Percentiles rank a stretch among this genome's conserved stretches.
phyloP scores from a whole-genome alignment of 2,797 vertebrate species.

The Coregonus sp. region DNA sequence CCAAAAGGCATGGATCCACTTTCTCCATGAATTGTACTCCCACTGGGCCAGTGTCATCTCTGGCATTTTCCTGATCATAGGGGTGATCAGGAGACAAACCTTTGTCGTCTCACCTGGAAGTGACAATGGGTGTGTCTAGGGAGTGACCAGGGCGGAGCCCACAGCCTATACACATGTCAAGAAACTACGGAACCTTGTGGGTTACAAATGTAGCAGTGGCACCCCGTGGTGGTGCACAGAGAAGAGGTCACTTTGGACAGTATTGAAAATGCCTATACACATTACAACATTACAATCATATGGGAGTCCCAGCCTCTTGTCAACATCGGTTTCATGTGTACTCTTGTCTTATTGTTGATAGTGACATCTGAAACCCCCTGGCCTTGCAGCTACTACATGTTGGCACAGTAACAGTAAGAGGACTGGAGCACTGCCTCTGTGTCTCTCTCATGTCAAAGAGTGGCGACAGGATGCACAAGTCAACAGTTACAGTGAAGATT shows the following conservation, averaged over 20 bases:
- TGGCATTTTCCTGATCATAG: too few relatives aligned
- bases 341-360: constrained; percentile 9
- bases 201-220: too few relatives aligned
- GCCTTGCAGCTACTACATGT: constrained; percentile 19
- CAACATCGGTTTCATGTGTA: constrained; percentile 59
- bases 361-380: too few relatives aligned
- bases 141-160: too few relatives aligned
- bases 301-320: constrained; percentile 40
- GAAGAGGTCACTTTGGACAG: constrained; percentile 12
- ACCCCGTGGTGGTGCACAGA: neutral
- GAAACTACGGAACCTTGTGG: too few relatives aligned
- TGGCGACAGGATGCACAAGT: constrained; percentile 63
- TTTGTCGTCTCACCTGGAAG: too few relatives aligned
- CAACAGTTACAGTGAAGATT: constrained; percentile 61
- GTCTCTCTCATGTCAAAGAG: constrained; percentile 62
- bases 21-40: too few relatives aligned
- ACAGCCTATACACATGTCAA: too few relatives aligned
- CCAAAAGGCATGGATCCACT: too few relatives aligned
- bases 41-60: too few relatives aligned
- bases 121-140: too few relatives aligned
- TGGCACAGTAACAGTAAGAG: constrained; percentile 17
- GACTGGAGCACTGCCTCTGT: constrained; percentile 39
- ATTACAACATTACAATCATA: constrained; percentile 22
- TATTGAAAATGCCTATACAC: constrained; percentile 62
- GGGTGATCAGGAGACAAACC: too few relatives aligned